Percentiles rank a stretch among this genome's conserved stretches.
These are phyloP conservation scores for Caracal caracal DNA, from an alignment of 2,113 vertebrate genomes.

Conservation along the genomic window DNA sequence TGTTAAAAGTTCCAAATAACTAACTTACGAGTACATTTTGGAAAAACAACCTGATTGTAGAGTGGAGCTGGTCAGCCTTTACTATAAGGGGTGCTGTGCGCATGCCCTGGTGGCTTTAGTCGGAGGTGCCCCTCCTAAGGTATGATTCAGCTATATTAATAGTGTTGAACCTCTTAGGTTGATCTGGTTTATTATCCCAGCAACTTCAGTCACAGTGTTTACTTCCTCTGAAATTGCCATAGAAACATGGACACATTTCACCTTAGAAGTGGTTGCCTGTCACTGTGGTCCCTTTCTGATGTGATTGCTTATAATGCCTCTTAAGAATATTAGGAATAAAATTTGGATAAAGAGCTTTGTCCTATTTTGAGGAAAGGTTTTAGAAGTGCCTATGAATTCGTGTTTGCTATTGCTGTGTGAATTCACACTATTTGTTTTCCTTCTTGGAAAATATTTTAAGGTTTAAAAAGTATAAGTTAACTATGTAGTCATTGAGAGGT, in stretches of 20 bases:
- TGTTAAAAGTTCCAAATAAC: constrained; percentile 24
- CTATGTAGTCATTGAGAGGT: neutral
- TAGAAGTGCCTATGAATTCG: neutral
- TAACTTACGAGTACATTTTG: neutral
- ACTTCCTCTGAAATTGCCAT: neutral
- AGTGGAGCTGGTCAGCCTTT: neutral
- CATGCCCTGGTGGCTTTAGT: neutral
- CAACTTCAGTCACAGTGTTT: neutral
- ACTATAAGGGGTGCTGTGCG: neutral
- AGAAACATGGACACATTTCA: constrained; percentile 3
- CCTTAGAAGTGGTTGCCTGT: neutral
- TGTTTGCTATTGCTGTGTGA: constrained; percentile 12
- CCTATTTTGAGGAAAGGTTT: constrained; percentile 46
- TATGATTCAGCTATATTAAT: neutral
- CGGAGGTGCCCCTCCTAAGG: neutral
- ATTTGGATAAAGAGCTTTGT: neutral
- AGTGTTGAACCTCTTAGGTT: neutral
- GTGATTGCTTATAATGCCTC: neutral
- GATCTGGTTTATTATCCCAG: constrained; percentile 9
- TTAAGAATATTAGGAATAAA: constrained; percentile 12
- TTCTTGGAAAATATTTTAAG: constrained; percentile 24
- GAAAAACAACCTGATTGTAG: neutral
- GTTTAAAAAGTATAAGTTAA: constrained; percentile 23
- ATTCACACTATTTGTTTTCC: constrained; percentile 22
- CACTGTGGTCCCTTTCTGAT: neutral